These are phyloP conservation scores for Anguilla marmorata DNA, from an alignment of 2,797 vertebrate species.

Conservation along the genomic window DNA sequence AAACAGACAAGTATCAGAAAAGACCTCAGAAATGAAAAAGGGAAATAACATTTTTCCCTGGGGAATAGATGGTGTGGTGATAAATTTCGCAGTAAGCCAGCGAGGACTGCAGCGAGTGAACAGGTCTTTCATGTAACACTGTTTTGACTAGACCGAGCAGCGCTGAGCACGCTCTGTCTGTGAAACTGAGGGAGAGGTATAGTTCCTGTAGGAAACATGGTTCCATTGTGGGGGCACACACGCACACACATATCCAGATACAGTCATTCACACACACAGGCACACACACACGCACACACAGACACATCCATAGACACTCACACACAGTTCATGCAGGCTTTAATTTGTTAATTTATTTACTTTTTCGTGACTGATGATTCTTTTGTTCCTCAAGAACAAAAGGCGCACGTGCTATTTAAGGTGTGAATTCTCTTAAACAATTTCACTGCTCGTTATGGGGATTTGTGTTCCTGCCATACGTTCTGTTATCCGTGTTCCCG, in stretches of 20 bases:
- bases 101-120: not conserved
- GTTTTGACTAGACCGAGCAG: not conserved
- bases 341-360: not conserved
- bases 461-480: not conserved
- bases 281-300: not conserved
- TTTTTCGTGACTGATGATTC: not conserved
- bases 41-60: not conserved
- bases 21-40: conserved; percentile 2
- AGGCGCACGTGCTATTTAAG: not conserved
- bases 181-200: not conserved
- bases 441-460: not conserved
- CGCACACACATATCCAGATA: not conserved
- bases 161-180: not conserved
- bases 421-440: not conserved
- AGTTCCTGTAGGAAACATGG: not conserved
- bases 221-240: not conserved
- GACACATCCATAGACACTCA: not conserved
- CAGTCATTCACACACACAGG: not conserved
- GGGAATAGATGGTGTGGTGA: not conserved
- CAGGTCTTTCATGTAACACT: not conserved
- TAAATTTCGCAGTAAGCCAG: not conserved
- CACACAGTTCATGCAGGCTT: not conserved
- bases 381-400: not conserved
- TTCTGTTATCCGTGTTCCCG: not conserved
- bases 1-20: not conserved